These are phyloP conservation scores for Vanacampus margaritifer DNA, from an alignment of 2,113 vertebrate species.

Conservation along the genomic window DNA sequence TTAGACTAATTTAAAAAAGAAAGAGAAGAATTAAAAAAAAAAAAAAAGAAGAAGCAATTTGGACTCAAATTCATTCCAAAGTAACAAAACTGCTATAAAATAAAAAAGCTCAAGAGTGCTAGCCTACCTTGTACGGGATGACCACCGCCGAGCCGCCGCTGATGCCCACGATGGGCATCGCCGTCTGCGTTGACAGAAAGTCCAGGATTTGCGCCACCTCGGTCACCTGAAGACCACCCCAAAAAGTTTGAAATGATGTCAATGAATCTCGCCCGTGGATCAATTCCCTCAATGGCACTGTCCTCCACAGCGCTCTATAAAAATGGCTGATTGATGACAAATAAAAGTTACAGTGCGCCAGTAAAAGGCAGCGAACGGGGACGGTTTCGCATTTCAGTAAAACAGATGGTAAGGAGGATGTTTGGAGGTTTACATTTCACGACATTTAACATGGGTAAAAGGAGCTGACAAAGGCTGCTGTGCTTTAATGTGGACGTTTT, in stretches of 20 bases:
- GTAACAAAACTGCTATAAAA: too few relatives aligned
- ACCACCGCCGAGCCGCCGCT: constrained; percentile 93
- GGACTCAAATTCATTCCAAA: too few relatives aligned
- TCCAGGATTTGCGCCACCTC: constrained; percentile 94
- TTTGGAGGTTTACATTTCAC: not conserved
- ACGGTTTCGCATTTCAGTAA: not conserved
- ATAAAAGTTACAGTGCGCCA: not conserved
- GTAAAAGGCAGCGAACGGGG: not conserved
- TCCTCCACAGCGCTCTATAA: not conserved
- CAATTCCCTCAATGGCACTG: not conserved
- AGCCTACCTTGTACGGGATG: constrained; percentile 87
- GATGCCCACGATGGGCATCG: constrained; percentile 91
- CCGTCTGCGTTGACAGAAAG: constrained; percentile 92
- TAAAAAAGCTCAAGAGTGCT: too few relatives aligned
- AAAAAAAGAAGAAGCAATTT: too few relatives aligned
- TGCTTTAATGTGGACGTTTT: too few relatives aligned
- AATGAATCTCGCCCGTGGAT: not conserved
- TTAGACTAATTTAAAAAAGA: too few relatives aligned
- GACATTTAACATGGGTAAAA: not conserved
- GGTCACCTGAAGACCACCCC: constrained; percentile 52
- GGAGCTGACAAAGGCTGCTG: not conserved
- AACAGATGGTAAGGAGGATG: not conserved
- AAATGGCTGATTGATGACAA: not conserved
- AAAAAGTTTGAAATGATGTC: not conserved
- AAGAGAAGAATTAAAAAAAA: too few relatives aligned